A percentile compares a stretch with the other conserved stretches of the same genome.
phyloP scores from a whole-genome alignment of 2,797 vertebrate species.

The Myotis vivesi region DNA sequence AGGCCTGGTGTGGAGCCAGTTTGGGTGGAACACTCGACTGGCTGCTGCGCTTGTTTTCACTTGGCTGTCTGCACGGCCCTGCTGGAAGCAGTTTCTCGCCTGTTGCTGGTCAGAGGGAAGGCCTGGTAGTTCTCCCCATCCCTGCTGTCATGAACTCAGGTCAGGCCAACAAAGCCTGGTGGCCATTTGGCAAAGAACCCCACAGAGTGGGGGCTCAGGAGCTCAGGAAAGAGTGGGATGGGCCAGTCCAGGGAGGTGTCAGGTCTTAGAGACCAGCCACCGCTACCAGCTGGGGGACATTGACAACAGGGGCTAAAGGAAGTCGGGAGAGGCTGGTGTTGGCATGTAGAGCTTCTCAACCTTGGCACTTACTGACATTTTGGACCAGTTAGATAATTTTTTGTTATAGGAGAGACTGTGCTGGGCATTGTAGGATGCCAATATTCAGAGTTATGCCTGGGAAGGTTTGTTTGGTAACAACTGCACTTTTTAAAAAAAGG shows the following conservation, averaged over 20 bases:
- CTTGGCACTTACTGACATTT: neutral
- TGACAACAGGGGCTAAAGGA: neutral
- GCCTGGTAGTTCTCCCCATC: neutral
- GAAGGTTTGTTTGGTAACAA: neutral
- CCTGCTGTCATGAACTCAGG: neutral
- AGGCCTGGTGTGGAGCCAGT: conserved; percentile 55
- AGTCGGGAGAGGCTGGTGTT: neutral
- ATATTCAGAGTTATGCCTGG: neutral
- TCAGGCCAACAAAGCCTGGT: conserved; percentile 5
- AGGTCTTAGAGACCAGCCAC: neutral
- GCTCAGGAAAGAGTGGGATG: neutral
- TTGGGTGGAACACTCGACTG: conserved; percentile 29
- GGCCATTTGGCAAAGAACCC: conserved; percentile 41
- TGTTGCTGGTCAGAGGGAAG: conserved; percentile 28
- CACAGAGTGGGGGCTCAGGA: neutral
- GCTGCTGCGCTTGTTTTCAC: conserved; percentile 39
- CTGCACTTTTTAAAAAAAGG: neutral
- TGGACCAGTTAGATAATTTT: neutral
- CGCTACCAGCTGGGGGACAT: neutral
- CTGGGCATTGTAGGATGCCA: neutral
- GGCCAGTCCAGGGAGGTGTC: neutral
- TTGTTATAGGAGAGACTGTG: neutral
- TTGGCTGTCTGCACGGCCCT: conserved; percentile 33
- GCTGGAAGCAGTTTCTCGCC: conserved; percentile 41
- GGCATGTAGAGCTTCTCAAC: neutral